phyloP scores from a whole-genome alignment of 2,113 vertebrate species.

The Pomatostomus ruficeps region DNA sequence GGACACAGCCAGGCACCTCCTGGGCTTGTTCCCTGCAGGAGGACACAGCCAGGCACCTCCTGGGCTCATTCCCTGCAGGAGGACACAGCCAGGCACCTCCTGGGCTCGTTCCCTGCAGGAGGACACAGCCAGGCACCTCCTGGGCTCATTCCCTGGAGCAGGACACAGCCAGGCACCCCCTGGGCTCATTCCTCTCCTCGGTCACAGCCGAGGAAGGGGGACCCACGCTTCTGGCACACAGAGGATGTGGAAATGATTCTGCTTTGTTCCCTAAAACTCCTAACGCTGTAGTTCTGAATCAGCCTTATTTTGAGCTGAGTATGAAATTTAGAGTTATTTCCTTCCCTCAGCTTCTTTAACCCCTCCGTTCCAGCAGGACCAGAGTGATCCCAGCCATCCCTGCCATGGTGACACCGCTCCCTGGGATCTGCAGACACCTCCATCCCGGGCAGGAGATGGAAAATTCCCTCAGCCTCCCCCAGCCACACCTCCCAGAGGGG shows the following conservation, averaged over 20 bases:
- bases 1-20: not conserved
- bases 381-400: not conserved
- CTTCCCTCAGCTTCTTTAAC: not conserved
- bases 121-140: not conserved
- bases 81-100: not conserved
- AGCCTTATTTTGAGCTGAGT: not conserved
- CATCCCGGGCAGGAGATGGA: not conserved
- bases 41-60: not conserved
- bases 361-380: not conserved
- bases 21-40: not conserved
- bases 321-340: not conserved
- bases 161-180: not conserved
- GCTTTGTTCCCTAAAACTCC: not conserved
- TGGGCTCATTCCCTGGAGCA: not conserved
- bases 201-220: not conserved
- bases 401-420: not conserved
- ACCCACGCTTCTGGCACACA: not conserved
- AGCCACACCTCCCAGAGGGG: not conserved
- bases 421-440: not conserved
- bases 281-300: not conserved
- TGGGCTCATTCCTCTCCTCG: not conserved
- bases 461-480: not conserved
- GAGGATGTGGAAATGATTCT: constrained; percentile 6
- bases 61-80: not conserved
- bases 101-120: not conserved